Conservation (phyloP, 2,888 invertebrate genomes). For the Leucoma salicis region DNA sequence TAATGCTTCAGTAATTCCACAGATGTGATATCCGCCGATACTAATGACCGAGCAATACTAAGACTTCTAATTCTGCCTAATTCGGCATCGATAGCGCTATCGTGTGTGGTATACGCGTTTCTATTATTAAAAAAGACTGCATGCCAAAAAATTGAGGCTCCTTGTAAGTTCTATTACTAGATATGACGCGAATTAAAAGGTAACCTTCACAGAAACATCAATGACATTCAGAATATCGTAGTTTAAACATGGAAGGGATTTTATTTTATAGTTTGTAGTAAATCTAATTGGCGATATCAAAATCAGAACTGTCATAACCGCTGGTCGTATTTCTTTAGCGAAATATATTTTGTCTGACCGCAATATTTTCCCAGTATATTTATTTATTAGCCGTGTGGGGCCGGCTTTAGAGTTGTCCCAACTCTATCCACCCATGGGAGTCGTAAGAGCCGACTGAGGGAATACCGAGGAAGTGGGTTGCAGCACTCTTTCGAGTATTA, state of each 20-base stretch:
- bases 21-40: conserved; percentile 11
- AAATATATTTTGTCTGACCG: no score
- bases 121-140: conserved; percentile 10
- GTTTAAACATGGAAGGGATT: background rate
- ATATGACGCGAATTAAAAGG: conserved; percentile 4
- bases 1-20: conserved; percentile 9
- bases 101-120: background rate
- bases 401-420: no score
- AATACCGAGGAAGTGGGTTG: no score
- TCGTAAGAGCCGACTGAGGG: no score
- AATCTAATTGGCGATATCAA: no score
- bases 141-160: conserved; percentile 17
- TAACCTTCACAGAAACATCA: background rate
- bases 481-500: no score
- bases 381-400: no score
- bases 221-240: background rate
- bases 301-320: no score
- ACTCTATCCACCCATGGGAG: no score
- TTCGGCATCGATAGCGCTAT: conserved; percentile 9
- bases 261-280: no score
- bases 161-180: conserved; percentile 8
- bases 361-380: no score
- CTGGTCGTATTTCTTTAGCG: no score
- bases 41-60: conserved; percentile 20
- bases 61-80: background rate